A percentile compares a stretch with the other conserved stretches of the same genome.
Conservation (phyloP, 1,140 invertebrate species). For the Ericerus pela region DNA sequence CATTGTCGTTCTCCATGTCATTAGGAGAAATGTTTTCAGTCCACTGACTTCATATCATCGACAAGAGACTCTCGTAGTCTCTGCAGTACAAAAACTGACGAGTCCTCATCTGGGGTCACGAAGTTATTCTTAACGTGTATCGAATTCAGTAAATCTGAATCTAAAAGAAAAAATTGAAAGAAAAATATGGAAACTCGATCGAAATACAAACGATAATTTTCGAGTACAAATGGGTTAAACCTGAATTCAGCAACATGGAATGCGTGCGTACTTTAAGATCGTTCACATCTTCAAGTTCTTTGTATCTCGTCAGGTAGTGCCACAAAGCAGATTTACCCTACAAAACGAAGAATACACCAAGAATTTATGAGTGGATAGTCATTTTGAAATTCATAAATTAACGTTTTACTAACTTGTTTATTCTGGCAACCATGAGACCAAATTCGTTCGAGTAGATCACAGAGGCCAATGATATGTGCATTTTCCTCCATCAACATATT, state of each 20-base stretch:
- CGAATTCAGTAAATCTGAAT: no score
- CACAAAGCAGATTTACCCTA: constrained; percentile 84
- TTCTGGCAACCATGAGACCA: constrained; percentile 95
- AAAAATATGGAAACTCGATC: no score
- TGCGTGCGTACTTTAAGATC: constrained; percentile 57
- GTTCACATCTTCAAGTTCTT: constrained; percentile 70
- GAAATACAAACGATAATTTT: no score
- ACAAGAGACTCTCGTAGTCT: neutral
- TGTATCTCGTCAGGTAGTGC: constrained; percentile 80
- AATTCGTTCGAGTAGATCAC: constrained; percentile 91
- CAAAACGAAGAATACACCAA: no score
- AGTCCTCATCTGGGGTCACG: neutral
- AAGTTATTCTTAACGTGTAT: no score
- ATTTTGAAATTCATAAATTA: no score
- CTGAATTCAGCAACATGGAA: constrained; percentile 65
- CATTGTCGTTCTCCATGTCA: no score
- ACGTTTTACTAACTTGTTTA: constrained; percentile 68
- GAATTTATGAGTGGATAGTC: no score
- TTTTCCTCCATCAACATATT: constrained; percentile 76
- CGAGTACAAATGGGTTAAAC: no score
- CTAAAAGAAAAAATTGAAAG: no score
- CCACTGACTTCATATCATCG: neutral
- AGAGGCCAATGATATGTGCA: constrained; percentile 90
- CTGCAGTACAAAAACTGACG: neutral
- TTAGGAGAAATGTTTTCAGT: neutral